phyloP scores from a whole-genome alignment of 2,888 invertebrate genomes.

The Dryobota labecula region DNA sequence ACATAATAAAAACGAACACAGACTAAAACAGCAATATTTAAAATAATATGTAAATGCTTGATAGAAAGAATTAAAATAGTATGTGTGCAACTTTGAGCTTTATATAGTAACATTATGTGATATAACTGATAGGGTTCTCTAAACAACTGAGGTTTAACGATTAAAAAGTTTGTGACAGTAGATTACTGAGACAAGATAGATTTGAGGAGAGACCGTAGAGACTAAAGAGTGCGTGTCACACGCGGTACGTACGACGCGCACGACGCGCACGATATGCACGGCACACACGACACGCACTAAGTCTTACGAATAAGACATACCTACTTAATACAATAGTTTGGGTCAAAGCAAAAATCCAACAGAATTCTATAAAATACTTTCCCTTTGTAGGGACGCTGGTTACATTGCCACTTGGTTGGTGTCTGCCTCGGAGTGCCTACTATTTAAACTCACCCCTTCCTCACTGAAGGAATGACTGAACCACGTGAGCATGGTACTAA shows the following conservation, averaged over 20 bases:
- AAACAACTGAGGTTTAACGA: neutral
- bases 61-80: neutral
- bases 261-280: too few species aligned
- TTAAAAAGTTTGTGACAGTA: neutral
- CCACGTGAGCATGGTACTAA: too few species aligned
- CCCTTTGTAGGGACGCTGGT: neutral
- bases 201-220: neutral
- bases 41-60: neutral
- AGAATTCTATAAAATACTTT: neutral
- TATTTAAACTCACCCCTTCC: neutral
- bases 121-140: neutral
- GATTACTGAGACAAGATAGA: neutral
- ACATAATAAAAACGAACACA: neutral
- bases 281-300: too few species aligned
- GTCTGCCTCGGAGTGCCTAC: neutral
- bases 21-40: neutral
- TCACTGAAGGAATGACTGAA: neutral
- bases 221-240: neutral
- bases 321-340: neutral
- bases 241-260: neutral
- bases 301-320: neutral
- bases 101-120: neutral
- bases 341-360: neutral
- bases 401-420: neutral
- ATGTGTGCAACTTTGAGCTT: neutral